Conservation (phyloP, 2,888 invertebrate genomes). For the Rhaphigaster nebulosa region DNA sequence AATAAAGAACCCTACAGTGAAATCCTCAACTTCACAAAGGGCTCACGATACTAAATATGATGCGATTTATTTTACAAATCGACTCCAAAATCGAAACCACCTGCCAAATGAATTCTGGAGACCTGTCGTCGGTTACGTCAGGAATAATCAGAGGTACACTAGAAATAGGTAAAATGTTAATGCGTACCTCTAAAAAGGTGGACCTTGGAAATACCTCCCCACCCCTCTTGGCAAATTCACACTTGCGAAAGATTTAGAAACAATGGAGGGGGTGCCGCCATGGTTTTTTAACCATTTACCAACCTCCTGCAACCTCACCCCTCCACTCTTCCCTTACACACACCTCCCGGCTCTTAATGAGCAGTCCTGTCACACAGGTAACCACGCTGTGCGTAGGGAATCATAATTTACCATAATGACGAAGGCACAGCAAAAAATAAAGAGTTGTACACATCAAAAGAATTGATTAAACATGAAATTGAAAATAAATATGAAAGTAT, state of each 20-base stretch:
- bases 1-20: not conserved
- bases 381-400: not conserved
- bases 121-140: not conserved
- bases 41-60: not conserved
- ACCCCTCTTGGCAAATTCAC: slow-evolving; percentile 57
- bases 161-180: slow-evolving; percentile 53
- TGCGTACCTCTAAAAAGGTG: slow-evolving; percentile 46
- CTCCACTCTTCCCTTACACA: slow-evolving; percentile 16
- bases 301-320: slow-evolving; percentile 54
- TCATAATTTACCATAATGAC: not conserved
- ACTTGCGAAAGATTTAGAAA: slow-evolving; percentile 58
- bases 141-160: slow-evolving; percentile 33
- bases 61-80: not conserved
- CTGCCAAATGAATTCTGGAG: slow-evolving; percentile 11
- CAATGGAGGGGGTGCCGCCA: slow-evolving; percentile 57
- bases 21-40: not conserved
- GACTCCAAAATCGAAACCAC: not conserved
- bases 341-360: slow-evolving; percentile 13
- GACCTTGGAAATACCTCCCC: slow-evolving; percentile 40
- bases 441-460: not conserved
- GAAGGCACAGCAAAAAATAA: not conserved
- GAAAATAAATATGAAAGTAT: not conserved
- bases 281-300: slow-evolving; percentile 58
- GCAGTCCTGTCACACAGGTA: slow-evolving; percentile 15
- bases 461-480: not conserved